Evolutionary conservation across 2,113 vertebrate species (phyloP).

Genomic region (Marmota flaviventris): DNA sequence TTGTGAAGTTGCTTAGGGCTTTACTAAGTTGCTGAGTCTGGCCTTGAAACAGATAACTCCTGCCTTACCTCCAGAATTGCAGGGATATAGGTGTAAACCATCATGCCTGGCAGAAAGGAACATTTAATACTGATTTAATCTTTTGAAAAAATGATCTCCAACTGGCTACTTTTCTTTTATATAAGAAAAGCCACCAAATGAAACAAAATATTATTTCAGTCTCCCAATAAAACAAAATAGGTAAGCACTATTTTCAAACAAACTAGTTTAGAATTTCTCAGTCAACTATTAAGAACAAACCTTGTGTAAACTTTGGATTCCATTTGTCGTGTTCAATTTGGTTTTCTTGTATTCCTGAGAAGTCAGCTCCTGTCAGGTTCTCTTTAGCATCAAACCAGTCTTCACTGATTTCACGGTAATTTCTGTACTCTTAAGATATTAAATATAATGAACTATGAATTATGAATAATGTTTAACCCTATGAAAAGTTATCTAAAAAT

Average conservation of each 20-base stretch:
- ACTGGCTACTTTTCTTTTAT: constrained; percentile 1
- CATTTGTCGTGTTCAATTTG: constrained; percentile 11
- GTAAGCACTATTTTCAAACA: background rate
- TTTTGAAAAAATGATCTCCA: background rate
- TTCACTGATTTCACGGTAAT: constrained; percentile 74
- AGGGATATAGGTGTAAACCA: too few relatives aligned
- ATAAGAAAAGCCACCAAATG: background rate
- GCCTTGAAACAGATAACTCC: too few relatives aligned
- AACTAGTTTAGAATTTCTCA: background rate
- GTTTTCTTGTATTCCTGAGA: constrained; percentile 37
- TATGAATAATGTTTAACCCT: background rate
- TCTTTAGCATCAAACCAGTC: constrained; percentile 88
- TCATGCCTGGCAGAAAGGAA: background rate
- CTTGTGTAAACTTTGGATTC: background rate
- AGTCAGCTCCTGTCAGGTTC: constrained; percentile 71
- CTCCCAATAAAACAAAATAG: background rate
- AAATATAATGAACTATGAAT: constrained; percentile 16
- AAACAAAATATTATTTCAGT: background rate
- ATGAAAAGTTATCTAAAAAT: background rate
- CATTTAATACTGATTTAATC: background rate
- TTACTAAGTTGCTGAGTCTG: too few relatives aligned
- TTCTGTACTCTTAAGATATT: constrained; percentile 70
- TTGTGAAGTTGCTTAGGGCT: too few relatives aligned
- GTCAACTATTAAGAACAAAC: constrained; percentile 59
- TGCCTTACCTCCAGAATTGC: too few relatives aligned